These are phyloP conservation scores for Sibirionetta formosa DNA, from an alignment of 2,797 vertebrate species.

Conservation along the genomic window DNA sequence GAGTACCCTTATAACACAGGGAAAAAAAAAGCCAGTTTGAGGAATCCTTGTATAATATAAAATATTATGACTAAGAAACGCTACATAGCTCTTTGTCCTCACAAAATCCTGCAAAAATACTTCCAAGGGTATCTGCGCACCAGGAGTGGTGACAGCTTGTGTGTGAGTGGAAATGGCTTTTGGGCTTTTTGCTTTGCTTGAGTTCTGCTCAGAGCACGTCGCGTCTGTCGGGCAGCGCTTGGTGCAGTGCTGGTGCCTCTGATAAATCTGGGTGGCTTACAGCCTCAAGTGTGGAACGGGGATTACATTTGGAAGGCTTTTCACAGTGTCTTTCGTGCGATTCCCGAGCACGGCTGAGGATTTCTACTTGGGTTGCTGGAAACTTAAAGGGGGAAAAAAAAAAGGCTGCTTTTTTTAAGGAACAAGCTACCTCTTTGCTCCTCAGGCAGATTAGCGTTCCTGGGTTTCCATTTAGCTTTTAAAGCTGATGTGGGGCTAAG, in stretches of 20 bases:
- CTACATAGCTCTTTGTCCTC: not conserved
- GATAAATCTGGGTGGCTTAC: not conserved
- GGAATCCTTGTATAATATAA: not conserved
- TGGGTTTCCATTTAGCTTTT: not conserved
- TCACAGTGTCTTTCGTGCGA: fast-evolving
- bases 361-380: not conserved
- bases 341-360: not conserved
- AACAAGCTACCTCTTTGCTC: not conserved
- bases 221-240: not conserved
- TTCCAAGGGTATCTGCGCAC: not conserved
- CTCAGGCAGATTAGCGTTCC: not conserved
- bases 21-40: constrained; percentile 28
- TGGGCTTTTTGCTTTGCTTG: not conserved
- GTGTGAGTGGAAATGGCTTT: not conserved
- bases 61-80: not conserved
- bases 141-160: not conserved
- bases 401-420: not conserved
- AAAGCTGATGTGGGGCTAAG: not conserved
- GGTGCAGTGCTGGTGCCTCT: not conserved
- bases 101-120: not conserved
- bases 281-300: not conserved
- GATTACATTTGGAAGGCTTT: not conserved
- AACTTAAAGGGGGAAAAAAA: not conserved
- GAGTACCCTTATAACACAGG: not conserved
- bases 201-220: not conserved